These are phyloP conservation scores for Marronus borbonicus DNA, from an alignment of 2,888 invertebrate species.

Conservation along the genomic window DNA sequence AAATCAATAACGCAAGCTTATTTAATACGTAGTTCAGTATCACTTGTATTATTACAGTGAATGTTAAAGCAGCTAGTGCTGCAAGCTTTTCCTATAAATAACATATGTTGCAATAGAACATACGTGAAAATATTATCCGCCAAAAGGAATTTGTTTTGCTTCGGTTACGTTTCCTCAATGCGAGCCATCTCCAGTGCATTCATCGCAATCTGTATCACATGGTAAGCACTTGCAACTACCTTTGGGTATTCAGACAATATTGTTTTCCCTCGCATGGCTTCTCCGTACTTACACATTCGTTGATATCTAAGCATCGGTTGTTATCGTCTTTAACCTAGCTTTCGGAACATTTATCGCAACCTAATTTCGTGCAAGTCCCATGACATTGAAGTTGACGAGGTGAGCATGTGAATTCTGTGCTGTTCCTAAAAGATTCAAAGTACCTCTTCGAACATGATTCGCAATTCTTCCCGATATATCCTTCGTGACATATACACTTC, in stretches of 20 bases:
- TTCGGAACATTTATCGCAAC: slow-evolving; percentile 78
- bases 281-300: slow-evolving; percentile 82
- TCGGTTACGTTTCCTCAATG: slow-evolving; percentile 47
- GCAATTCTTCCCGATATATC: slow-evolving; percentile 86
- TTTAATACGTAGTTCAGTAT: slow-evolving; percentile 19
- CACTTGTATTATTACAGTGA: background rate
- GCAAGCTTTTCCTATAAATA: slow-evolving; percentile 11
- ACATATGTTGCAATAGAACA: background rate
- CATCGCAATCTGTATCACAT: slow-evolving; percentile 88
- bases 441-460: slow-evolving; percentile 82
- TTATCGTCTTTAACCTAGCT: slow-evolving; percentile 85
- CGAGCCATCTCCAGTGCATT: slow-evolving; percentile 93
- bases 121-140: background rate
- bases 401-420: slow-evolving; percentile 82
- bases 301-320: slow-evolving; percentile 86
- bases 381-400: slow-evolving; percentile 86
- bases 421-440: slow-evolving; percentile 83
- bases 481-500: slow-evolving; percentile 87
- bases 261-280: slow-evolving; percentile 76
- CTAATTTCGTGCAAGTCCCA: slow-evolving; percentile 82
- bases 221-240: slow-evolving; percentile 87
- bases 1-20: too few species aligned
- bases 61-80: background rate
- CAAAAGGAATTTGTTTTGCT: background rate
- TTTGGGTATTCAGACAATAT: slow-evolving; percentile 90